These are phyloP conservation scores for Tinamus major DNA, from an alignment of 2,797 vertebrate genomes.

Conservation along the genomic window DNA sequence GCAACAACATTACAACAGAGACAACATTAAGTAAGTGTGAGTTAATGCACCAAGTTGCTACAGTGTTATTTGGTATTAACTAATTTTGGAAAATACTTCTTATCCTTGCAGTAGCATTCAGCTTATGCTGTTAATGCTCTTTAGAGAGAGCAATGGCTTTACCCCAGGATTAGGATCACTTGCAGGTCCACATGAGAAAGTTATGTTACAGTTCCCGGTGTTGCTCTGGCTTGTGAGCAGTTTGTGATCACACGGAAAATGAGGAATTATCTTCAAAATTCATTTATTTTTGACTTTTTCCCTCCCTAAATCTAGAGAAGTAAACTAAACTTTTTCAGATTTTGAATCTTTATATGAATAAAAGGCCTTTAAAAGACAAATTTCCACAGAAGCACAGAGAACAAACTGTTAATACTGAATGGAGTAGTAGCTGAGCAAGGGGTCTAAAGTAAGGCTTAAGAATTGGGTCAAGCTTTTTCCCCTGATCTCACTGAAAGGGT, in stretches of 20 bases:
- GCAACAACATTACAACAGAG: neutral
- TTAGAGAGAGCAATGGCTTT: slow-evolving; percentile 28
- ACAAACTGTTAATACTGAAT: neutral
- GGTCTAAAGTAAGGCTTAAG: slow-evolving; percentile 15
- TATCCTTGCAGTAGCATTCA: neutral
- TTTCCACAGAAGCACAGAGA: neutral
- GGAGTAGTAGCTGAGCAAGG: neutral
- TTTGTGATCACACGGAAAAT: neutral
- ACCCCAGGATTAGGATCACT: slow-evolving; percentile 35
- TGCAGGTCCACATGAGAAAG: slow-evolving; percentile 24
- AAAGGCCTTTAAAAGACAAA: neutral
- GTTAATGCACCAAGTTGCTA: neutral
- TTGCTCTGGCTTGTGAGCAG: neutral
- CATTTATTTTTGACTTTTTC: neutral
- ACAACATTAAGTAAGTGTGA: neutral
- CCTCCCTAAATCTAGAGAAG: neutral
- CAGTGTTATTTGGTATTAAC: slow-evolving; percentile 17
- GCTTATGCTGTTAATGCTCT: slow-evolving; percentile 53
- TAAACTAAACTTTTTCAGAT: neutral
- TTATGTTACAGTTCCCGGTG: neutral
- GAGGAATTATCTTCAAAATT: neutral
- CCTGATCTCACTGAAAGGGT: neutral
- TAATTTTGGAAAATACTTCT: slow-evolving; percentile 34
- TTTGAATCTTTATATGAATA: neutral
- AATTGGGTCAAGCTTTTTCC: neutral